Conservation (phyloP, 92 coral and sea anemone genomes). For the Porites divaricata region DNA sequence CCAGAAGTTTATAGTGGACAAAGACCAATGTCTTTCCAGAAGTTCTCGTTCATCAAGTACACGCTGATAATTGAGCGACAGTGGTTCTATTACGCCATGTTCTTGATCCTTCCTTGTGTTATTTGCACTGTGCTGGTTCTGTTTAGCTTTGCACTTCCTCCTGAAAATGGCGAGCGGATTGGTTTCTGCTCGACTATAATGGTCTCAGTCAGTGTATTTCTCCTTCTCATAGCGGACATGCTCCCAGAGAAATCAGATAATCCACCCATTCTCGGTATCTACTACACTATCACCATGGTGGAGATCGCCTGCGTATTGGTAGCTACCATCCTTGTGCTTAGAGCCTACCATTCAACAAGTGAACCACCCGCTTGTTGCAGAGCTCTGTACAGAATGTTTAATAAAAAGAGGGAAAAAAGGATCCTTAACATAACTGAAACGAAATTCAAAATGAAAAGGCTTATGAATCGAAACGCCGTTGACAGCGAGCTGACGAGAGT, state of each 20-base stretch:
- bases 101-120: constrained; percentile 67
- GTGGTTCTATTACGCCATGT: constrained; percentile 64
- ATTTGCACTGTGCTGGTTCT: constrained; percentile 70
- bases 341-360: constrained; percentile 28
- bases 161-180: constrained; percentile 80
- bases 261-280: constrained; percentile 56
- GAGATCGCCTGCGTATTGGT: constrained; percentile 52
- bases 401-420: neutral
- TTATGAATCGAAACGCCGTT: constrained; percentile 23
- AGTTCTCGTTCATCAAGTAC: neutral
- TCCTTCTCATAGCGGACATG: constrained; percentile 62
- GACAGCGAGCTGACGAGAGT: neutral
- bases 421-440: neutral
- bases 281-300: constrained; percentile 57
- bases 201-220: constrained; percentile 66
- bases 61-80: constrained; percentile 31
- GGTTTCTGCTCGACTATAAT: constrained; percentile 68
- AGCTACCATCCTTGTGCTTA: constrained; percentile 60
- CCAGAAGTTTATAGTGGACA: neutral
- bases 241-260: constrained; percentile 67
- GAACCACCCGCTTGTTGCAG: constrained; percentile 36
- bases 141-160: constrained; percentile 73
- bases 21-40: neutral
- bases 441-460: neutral
- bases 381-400: constrained; percentile 20